Conservation (phyloP, 2,113 vertebrate genomes). For the Meriones unguiculatus region DNA sequence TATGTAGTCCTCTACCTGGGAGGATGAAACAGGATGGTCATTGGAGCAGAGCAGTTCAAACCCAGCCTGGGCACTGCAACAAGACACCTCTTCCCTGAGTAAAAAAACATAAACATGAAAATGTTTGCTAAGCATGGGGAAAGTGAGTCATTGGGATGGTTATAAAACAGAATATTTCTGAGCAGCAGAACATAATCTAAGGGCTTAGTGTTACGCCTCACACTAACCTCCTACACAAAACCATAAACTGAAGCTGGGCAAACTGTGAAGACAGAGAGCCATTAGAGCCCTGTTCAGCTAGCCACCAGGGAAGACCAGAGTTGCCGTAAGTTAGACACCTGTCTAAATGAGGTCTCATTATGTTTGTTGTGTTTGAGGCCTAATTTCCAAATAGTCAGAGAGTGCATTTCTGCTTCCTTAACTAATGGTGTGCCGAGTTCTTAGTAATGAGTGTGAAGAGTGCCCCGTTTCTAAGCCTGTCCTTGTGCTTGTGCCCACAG, state of each 20-base stretch:
- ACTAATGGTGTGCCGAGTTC: conserved; percentile 29
- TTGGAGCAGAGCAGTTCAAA: neutral
- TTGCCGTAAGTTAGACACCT: conserved; percentile 42
- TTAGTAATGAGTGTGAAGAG: neutral
- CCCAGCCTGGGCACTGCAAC: neutral
- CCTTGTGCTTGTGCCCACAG: neutral
- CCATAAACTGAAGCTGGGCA: conserved; percentile 40
- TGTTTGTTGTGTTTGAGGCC: neutral
- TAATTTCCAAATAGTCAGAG: conserved; percentile 42
- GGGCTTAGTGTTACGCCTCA: neutral
- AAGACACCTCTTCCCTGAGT: neutral
- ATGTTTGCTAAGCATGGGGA: conserved; percentile 17
- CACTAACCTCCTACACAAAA: conserved; percentile 26
- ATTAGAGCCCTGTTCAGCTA: conserved; percentile 8
- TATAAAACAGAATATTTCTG: conserved; percentile 38
- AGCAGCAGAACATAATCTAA: conserved; percentile 28
- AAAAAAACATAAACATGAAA: neutral
- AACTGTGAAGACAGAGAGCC: neutral
- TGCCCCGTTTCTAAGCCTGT: neutral
- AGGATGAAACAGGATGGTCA: neutral
- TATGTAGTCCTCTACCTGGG: neutral
- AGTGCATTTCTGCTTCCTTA: conserved; percentile 44
- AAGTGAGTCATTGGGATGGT: neutral
- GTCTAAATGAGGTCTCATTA: conserved; percentile 40
- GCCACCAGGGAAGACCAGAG: neutral